Base-by-base conservation (phyloP, 2,888 invertebrate species). In the Drosophila kambysellisi region DNA sequence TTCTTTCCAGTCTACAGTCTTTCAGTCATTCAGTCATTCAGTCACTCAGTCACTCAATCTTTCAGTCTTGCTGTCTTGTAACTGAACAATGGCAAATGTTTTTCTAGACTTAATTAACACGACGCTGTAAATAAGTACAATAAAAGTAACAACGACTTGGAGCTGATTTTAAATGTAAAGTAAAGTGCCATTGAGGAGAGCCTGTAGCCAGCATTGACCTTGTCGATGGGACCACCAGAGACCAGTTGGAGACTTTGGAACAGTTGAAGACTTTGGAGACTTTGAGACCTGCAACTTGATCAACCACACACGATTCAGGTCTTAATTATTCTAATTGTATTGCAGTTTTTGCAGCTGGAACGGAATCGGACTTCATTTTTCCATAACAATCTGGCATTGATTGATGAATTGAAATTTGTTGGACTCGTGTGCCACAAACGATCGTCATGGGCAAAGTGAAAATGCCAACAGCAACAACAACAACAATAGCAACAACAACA, bases 281-380 rank as follows among this genome's bases (percentile, higher is more conserved):
- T 43, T 20, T 30, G 33, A 30, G 15, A 15, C 41, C 41, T 71
- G 41, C 33, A 43, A 62, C 17, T 25, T 25, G 46, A 15, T 20
- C 46, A 20, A 20, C 46, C 37, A 39, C 54, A 64, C 56, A 60
- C 52, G 20, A 48, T 29, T 52, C 53, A 56, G 60, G 58, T 68
- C 63, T 83, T 87, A 83, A 87, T 82, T 87, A 87, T 87, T 82
- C 82, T 83, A 87, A 82, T 82, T 87, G 81, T 65, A 77, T 76
- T 70, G 67, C 76, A 69, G 73, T 67, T 78, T 25, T 35, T 46
- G 48, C 58, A 59, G 56, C 58, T 50, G 25, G 41, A 54, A 9
- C 25, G 25, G 46, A 20, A 54, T 63, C 53, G 43, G 59, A 30
- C 51, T 66, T 74, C 52, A 43, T 20, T 43, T 54, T 32, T 17